Base-by-base conservation (phyloP, 2,113 vertebrate species). In the Gila orcuttii region DNA sequence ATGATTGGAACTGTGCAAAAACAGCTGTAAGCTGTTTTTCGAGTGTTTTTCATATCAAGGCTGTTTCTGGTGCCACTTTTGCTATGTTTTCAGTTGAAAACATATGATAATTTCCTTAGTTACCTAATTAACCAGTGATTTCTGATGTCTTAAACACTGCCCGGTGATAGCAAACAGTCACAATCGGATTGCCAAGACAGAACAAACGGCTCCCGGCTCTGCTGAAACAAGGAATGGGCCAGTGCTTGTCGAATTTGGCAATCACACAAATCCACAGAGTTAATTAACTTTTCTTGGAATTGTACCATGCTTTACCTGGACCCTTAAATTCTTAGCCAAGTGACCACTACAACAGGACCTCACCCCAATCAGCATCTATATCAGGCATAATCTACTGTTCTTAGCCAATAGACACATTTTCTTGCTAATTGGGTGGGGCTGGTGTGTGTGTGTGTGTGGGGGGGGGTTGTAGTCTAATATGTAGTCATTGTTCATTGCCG, bases 241-340 rank as follows among this genome's bases (percentile, higher is more conserved):
- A 57, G 21, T 52, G 23, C 73, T 87, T 87, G 87, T 89, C 88
- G 57, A 28, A 28, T 83, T 60, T 89, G 88, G 88, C 88, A 79
- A 89, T 89, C 86, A 17, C 33, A 57, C 81, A 64, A 74, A 86
- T 83, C 79, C 78, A 68, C 79, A 42, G 79, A 86, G 79, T 87
- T 87, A 89, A 89, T 89, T 87, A 87, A 87, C 86, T 87, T 83
- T 87, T 85, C 82, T 89, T 87, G 88, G 88, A 89, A 39, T 60
- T 45, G 73, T 71, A 87, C 60, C 83, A 55, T 85, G 86, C 42
- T 86, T 78, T 87, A 83, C 83, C 88, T 87, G 83, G 33, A 73
- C 55, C 15, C 79, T 86, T 57, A 52, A 71, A 80, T 75, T 52
- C 68, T 62, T 39, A 50, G 83, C 79, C 86, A 86, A 74, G 68